A percentile compares a stretch with the other conserved stretches of the same genome.
Evolutionary conservation across 2,888 invertebrate species (phyloP).

Genomic region (Scaptomyza polygonia): DNA sequence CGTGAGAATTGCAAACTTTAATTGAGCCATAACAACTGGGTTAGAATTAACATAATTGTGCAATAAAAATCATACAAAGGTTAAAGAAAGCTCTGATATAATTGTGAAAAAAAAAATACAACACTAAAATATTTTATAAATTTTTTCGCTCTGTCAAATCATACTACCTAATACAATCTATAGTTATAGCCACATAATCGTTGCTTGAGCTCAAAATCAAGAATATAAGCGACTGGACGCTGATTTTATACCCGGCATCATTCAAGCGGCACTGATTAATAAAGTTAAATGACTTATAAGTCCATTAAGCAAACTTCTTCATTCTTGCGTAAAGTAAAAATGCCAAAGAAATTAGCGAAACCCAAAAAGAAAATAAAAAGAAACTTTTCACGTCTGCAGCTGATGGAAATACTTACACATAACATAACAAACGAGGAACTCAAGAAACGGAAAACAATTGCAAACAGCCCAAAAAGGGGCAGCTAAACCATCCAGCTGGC

Average conservation of each 20-base stretch:
- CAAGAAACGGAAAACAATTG: slow-evolving; percentile 57
- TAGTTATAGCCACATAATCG: slow-evolving; percentile 23
- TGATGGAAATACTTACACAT: slow-evolving; percentile 68
- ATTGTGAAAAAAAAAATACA: too few species aligned
- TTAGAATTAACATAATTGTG: slow-evolving; percentile 11
- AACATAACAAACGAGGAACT: slow-evolving; percentile 48
- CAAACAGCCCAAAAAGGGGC: slow-evolving; percentile 51
- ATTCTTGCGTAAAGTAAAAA: slow-evolving; percentile 68
- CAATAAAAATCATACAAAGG: too few species aligned
- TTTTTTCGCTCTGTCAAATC: too few species aligned
- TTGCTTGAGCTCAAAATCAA: slow-evolving; percentile 34
- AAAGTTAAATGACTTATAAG: slow-evolving; percentile 74
- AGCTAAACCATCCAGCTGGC: slow-evolving; percentile 16
- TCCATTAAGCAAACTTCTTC: slow-evolving; percentile 73
- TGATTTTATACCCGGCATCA: slow-evolving; percentile 34
- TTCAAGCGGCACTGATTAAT: slow-evolving; percentile 72
- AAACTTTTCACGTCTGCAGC: slow-evolving; percentile 67
- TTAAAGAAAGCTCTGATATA: neutral
- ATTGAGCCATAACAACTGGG: neutral
- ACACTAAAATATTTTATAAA: too few species aligned
- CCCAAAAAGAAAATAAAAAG: slow-evolving; percentile 21
- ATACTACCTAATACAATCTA: neutral
- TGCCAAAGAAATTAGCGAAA: slow-evolving; percentile 70
- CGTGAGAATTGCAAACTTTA: slow-evolving; percentile 5
- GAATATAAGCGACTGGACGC: neutral